phyloP scores from a whole-genome alignment of 1,140 invertebrate species.

The Drosophila lowei region DNA sequence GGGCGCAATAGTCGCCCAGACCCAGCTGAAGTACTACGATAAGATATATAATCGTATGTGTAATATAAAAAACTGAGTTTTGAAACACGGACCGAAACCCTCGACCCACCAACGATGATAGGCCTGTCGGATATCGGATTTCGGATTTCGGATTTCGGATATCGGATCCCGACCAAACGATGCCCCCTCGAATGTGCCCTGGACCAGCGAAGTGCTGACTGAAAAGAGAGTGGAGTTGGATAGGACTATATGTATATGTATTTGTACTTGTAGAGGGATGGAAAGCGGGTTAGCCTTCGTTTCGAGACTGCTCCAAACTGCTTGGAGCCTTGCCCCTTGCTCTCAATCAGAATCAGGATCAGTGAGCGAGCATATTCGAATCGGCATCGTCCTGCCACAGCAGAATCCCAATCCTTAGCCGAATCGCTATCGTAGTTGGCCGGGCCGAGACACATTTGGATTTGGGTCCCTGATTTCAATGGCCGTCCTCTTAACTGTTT shows the following conservation, averaged over 20 bases:
- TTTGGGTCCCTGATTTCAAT: constrained; percentile 68
- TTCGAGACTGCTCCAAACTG: background rate
- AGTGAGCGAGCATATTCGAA: background rate
- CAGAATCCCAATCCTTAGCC: too few species aligned
- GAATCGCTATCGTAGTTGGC: too few species aligned
- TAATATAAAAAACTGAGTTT: constrained; percentile 30
- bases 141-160: too few species aligned
- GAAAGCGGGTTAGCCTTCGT: constrained; percentile 1
- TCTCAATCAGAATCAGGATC: constrained; percentile 1
- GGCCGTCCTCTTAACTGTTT: constrained; percentile 79
- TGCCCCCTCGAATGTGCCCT: constrained; percentile 36
- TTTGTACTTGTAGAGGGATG: background rate
- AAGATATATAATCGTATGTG: constrained; percentile 15
- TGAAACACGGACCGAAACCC: constrained; percentile 54
- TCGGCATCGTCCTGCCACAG: background rate
- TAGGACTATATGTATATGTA: background rate
- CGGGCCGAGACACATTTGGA: background rate
- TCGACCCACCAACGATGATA: background rate
- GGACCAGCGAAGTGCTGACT: constrained; percentile 21
- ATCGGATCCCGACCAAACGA: background rate
- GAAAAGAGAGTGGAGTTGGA: constrained; percentile 9
- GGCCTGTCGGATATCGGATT: too few species aligned
- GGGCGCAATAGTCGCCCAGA: background rate
- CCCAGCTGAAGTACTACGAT: constrained; percentile 18
- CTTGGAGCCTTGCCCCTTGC: constrained; percentile 29